A percentile compares a stretch with the other conserved stretches of the same genome.
phyloP scores from a whole-genome alignment of 2,888 invertebrate species.

The Autographa pulchrina region DNA sequence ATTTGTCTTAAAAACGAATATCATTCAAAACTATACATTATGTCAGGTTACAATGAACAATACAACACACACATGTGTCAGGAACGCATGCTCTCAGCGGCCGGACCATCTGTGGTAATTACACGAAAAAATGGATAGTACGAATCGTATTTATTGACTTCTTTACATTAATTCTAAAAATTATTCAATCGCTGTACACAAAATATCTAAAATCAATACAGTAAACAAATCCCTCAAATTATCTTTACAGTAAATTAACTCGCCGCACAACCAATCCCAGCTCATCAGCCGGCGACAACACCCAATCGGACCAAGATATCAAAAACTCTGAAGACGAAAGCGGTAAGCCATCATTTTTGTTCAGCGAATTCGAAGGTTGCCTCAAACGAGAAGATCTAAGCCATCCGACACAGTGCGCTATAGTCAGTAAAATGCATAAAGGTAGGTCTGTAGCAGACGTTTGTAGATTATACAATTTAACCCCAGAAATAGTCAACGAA shows the following conservation, averaged over 20 bases:
- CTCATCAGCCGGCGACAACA: slow-evolving; percentile 47
- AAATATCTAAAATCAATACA: too few relatives aligned
- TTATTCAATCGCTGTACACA: too few relatives aligned
- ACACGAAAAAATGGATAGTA: too few relatives aligned
- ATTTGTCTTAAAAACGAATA: too few relatives aligned
- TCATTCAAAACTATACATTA: too few relatives aligned
- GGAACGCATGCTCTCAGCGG: too few relatives aligned
- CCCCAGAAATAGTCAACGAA: slow-evolving; percentile 67
- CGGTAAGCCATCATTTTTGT: slow-evolving; percentile 37
- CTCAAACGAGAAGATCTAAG: slow-evolving; percentile 61
- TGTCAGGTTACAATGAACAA: too few relatives aligned
- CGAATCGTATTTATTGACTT: too few relatives aligned
- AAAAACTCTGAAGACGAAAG: slow-evolving; percentile 46
- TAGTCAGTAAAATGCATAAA: slow-evolving; percentile 72
- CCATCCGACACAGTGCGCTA: slow-evolving; percentile 65
- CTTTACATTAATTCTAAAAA: too few relatives aligned
- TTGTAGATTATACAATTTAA: slow-evolving; percentile 65
- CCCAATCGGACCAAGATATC: slow-evolving; percentile 54
- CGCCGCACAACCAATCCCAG: slow-evolving; percentile 27
- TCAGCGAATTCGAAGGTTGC: slow-evolving; percentile 26
- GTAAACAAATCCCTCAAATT: neutral
- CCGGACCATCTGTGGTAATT: too few relatives aligned
- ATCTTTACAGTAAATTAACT: slow-evolving; percentile 25
- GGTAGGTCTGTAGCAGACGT: slow-evolving; percentile 67
- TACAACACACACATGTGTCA: too few relatives aligned